phyloP scores from a whole-genome alignment of 2,113 vertebrate species.

The Ploceus nigricollis region DNA sequence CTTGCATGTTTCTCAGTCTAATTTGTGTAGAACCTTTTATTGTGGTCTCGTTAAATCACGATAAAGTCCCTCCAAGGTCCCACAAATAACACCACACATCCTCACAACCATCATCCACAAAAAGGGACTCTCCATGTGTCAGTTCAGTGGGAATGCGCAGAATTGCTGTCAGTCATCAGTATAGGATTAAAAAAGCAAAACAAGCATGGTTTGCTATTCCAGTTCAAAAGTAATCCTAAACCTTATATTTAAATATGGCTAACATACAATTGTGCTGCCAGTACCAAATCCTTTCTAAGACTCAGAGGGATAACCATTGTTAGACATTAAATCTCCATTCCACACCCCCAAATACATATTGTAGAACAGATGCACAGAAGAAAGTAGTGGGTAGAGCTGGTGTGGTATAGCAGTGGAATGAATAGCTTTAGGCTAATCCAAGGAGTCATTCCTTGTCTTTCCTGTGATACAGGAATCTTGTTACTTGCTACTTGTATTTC shows the following conservation, averaged over 20 bases:
- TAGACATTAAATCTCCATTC: not conserved
- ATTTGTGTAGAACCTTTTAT: not conserved
- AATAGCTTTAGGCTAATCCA: not conserved
- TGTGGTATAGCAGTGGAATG: not conserved
- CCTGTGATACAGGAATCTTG: not conserved
- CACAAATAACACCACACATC: not conserved
- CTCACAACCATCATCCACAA: rapidly evolving
- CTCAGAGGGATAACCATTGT: not conserved
- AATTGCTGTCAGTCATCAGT: not conserved
- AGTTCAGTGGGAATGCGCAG: not conserved
- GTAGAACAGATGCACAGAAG: not conserved
- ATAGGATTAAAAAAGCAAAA: not conserved
- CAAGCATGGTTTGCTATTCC: not conserved
- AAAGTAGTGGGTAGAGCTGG: not conserved
- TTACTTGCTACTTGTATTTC: not conserved
- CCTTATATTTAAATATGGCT: not conserved
- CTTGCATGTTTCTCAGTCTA: not conserved
- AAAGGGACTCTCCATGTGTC: not conserved
- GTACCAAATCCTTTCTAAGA: not conserved
- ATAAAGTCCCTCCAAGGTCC: not conserved
- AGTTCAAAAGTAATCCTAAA: not conserved
- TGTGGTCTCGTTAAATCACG: not conserved
- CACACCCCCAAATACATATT: not conserved
- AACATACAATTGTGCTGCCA: not conserved
- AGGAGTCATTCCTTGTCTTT: not conserved